These are phyloP conservation scores for Neoascia interrupta DNA, from an alignment of 2,888 invertebrate species.

Conservation along the genomic window DNA sequence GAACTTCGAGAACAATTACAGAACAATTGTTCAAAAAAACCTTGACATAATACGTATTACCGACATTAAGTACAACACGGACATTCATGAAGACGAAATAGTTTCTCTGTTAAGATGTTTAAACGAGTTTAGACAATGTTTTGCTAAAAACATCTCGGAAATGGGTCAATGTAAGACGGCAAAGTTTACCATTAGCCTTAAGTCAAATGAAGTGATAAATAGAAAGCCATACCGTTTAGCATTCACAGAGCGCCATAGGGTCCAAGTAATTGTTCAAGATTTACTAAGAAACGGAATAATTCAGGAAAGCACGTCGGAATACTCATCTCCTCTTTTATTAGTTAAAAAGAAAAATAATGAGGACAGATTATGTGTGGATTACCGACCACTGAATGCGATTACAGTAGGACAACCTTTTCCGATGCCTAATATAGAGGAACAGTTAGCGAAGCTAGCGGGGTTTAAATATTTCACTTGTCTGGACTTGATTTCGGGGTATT, in stretches of 20 bases:
- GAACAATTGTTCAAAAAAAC: not conserved
- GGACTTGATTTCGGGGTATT: slow-evolving; percentile 26
- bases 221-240: not conserved
- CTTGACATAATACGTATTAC: not conserved
- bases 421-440: slow-evolving; percentile 23
- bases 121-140: slow-evolving; percentile 25
- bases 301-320: slow-evolving; percentile 22
- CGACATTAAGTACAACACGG: slow-evolving; percentile 5
- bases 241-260: not conserved
- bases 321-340: slow-evolving; percentile 24
- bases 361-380: not conserved
- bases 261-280: slow-evolving; percentile 17
- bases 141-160: slow-evolving; percentile 15
- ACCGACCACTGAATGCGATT: not conserved
- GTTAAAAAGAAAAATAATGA: slow-evolving; percentile 18
- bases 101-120: not conserved
- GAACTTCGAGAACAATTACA: not conserved
- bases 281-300: slow-evolving; percentile 25
- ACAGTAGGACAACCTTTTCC: slow-evolving; percentile 15
- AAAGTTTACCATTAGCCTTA: not conserved
- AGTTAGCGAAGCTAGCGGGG: slow-evolving; percentile 1
- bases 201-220: not conserved
- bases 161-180: not conserved
- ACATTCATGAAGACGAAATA: not conserved
- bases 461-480: slow-evolving; percentile 20